These are phyloP conservation scores for Trachelus troglodyta DNA, from an alignment of 2,888 invertebrate species.

Conservation along the genomic window DNA sequence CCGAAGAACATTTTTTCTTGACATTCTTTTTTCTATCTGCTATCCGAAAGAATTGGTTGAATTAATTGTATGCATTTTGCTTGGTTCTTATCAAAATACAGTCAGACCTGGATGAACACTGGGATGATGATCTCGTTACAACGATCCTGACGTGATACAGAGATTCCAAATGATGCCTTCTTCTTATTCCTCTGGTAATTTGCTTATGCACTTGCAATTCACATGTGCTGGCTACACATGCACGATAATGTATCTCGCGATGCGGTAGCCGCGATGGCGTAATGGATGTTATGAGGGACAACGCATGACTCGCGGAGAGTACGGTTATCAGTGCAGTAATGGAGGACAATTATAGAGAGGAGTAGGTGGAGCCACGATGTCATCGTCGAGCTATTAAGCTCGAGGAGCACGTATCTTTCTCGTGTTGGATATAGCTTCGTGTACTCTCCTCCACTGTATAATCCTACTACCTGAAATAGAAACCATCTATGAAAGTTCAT, in stretches of 20 bases:
- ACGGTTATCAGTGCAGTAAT: conserved; percentile 38
- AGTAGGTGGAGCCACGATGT: conserved; percentile 44
- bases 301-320: conserved; percentile 10
- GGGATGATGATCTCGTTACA: conserved; percentile 41
- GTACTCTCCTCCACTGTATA: neutral
- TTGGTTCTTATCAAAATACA: neutral
- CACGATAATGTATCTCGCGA: conserved; percentile 4
- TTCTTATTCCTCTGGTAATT: conserved; percentile 1
- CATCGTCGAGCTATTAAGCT: conserved; percentile 42
- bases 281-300: conserved; percentile 46
- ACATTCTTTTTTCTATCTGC: too few species aligned
- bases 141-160: conserved; percentile 42
- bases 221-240: neutral
- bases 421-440: neutral
- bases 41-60: neutral
- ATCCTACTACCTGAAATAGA: neutral
- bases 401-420: conserved; percentile 36
- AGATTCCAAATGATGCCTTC: conserved; percentile 35
- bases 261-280: conserved; percentile 17
- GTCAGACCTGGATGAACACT: neutral
- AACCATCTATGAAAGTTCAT: neutral
- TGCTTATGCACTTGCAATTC: neutral
- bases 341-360: conserved; percentile 48
- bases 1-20: neutral
- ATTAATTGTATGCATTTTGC: neutral